Base-by-base conservation (phyloP, 2,797 vertebrate species). In the Pangasius mekongensis region DNA sequence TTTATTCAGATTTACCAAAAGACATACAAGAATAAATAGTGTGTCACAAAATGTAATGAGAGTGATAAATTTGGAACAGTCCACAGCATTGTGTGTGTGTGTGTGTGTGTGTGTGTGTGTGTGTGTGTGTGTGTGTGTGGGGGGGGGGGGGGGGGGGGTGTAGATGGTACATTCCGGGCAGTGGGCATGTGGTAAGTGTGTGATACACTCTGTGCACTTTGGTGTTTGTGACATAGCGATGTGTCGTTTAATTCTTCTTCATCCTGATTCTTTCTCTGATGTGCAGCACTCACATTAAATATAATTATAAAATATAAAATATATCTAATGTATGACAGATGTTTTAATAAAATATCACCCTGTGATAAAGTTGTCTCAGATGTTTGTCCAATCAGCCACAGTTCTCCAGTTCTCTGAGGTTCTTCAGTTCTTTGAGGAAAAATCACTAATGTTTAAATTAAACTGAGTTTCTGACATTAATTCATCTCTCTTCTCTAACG, bases 311-410 rank as follows among this genome's bases (percentile, higher is more conserved):
- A 56, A 94, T 95, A 96, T 97, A 33, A 54, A 60, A 94, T 95
- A 96, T 97, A 95, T 92, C 96, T 97, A 96, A 97, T 96, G 95
- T 95, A 77, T 0, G 16, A 52, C 47, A n/a, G 33, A 95, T 94
- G 95, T 96, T 97, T 97, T 97, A 97, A 96, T 96, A 96, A 97
- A 97, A 96, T 95, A 96, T 95, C 94, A 90, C 96, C 94, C 93
- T 94, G 96, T 95, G 96, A 52, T 74, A 83, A 77, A 91, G 83
- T 88, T 58, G 81, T 2, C 27, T 52, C 47, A 24, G 14, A 14
- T 6, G 22, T 9, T 39, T 71, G 14, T 49, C 71, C 73, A 73
- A 5, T 24, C 36, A 4, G 43, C 20, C 22, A 1, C 39, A 33
- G 30, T 36, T 74, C 39, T 11, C 36, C 73, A 73, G 36, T 52